phyloP scores from a whole-genome alignment of 2,113 vertebrate genomes.

The Coptodon rendalli region DNA sequence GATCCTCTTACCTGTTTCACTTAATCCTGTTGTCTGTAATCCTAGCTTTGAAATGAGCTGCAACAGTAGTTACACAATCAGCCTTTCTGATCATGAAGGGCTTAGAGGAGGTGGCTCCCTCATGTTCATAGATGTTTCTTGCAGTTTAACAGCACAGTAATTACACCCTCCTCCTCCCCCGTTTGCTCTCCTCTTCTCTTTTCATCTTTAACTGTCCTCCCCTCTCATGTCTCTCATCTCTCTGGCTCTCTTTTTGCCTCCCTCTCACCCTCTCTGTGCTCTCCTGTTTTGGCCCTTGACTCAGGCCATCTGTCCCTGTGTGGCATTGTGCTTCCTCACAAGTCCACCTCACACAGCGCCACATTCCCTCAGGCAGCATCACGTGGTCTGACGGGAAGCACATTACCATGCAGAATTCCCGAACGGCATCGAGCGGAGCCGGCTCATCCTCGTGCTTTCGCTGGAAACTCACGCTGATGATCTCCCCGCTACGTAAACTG shows the following conservation, averaged over 20 bases:
- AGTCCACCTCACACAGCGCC: conserved; percentile 34
- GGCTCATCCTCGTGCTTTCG: neutral
- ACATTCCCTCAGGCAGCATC: conserved; percentile 47
- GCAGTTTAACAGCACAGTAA: neutral
- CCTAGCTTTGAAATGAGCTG: conserved; percentile 38
- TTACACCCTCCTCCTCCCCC: neutral
- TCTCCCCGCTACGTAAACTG: neutral
- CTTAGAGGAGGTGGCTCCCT: conserved; percentile 21
- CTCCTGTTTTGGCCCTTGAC: conserved; percentile 57
- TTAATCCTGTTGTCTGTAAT: conserved; percentile 64
- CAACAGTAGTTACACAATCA: conserved; percentile 53
- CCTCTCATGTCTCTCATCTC: neutral
- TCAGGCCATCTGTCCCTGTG: conserved; percentile 68
- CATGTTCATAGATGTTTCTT: neutral
- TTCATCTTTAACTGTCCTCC: neutral
- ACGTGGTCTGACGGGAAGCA: conserved; percentile 23
- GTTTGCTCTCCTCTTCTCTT: neutral
- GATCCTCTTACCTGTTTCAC: conserved; percentile 64
- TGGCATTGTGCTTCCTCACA: conserved; percentile 58
- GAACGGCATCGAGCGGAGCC: neutral
- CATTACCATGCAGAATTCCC: conserved; percentile 17
- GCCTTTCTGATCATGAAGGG: conserved; percentile 24
- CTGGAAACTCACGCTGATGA: neutral
- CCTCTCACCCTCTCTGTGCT: conserved; percentile 18
- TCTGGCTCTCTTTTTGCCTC: neutral